Base-by-base conservation (phyloP, 1,140 invertebrate species). In the Nylanderia fulva region DNA sequence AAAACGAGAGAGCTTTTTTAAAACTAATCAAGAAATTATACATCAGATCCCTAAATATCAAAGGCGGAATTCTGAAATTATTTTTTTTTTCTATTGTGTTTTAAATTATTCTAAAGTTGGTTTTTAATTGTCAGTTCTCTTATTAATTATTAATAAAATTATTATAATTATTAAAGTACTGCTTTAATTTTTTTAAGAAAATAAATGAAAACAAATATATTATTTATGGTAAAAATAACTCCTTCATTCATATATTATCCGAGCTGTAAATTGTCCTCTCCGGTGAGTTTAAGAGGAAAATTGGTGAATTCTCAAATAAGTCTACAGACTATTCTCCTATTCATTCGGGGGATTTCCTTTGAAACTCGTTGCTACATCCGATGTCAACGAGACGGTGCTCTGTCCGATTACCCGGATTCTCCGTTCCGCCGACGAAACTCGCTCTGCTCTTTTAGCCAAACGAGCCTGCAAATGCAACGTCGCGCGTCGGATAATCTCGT, bases 401-500 rank as follows among this genome's bases (percentile, higher is more conserved):
- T 13, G 66, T 82, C 52, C 36, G 77, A 58, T 80, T 71, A 42
- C 15, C 0, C 64, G n/a, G 42, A 71, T 72, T 71, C 39, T 18
- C 3, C 8, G 52, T 39, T 52, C 36, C 66, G 42, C 45, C 45
- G 18, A 18, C 45, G 18, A 48, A 60, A 24, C 66, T 82, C 52
- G 27, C 24, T 6, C 54, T 33, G 66, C 66, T 58, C 66, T 71
- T 72, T 71, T 82, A 82, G 66, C 33, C 45, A 48, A 13, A 39
- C 29, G 27, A 13, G 18, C 24, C 48, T 27, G 58, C 29, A 7
- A 21, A 13, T 29, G 29, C 13, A 33, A n/a, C 45, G 13, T n/a
- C 45, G 69, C 36, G 60, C 42, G 75, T 66, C 64, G 39, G 52
- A 71, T 71, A 71, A 72, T 82, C 42, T 24, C 77, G 24, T 72